Percentiles rank a stretch among this genome's conserved stretches.
Conservation (phyloP, 2,113 vertebrate species). For the Gnathonemus echidnorhynchus region DNA sequence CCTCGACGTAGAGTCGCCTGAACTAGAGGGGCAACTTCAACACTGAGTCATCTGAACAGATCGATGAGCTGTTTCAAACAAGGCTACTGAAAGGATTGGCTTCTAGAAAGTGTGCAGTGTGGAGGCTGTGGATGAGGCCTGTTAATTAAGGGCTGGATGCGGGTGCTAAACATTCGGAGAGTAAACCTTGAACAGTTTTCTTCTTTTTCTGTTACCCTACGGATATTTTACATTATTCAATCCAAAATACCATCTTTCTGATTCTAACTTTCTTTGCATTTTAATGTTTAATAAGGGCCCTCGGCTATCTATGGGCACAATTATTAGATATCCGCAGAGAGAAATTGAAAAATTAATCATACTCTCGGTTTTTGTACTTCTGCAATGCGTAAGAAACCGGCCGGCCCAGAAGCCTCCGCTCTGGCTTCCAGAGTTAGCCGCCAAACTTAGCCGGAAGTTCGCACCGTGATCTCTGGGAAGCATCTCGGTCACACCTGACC, state of each 20-base stretch:
- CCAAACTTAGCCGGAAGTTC: conserved; percentile 1
- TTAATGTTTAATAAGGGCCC: conserved; percentile 95
- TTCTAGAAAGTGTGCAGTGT: conserved; percentile 46
- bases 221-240: conserved; percentile 95
- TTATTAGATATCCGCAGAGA: conserved; percentile 94
- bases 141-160: conserved; percentile 51
- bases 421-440: neutral
- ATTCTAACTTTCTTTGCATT: conserved; percentile 83
- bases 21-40: neutral
- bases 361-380: conserved; percentile 76
- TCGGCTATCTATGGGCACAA: conserved; percentile 81
- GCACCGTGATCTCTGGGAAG: conserved; percentile 25
- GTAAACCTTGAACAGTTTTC: conserved; percentile 68
- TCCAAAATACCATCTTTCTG: conserved; percentile 89
- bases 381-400: conserved; percentile 69
- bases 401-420: conserved; percentile 50
- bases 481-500: neutral
- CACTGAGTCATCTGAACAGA: neutral
- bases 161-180: conserved; percentile 60
- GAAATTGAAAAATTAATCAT: conserved; percentile 98
- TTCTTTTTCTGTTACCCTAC: conserved; percentile 69
- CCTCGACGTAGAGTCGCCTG: neutral
- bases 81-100: neutral
- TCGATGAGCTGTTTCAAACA: neutral
- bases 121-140: conserved; percentile 48